These are phyloP conservation scores for Rhinogobius similis DNA, from an alignment of 2,113 vertebrate genomes.

Conservation along the genomic window DNA sequence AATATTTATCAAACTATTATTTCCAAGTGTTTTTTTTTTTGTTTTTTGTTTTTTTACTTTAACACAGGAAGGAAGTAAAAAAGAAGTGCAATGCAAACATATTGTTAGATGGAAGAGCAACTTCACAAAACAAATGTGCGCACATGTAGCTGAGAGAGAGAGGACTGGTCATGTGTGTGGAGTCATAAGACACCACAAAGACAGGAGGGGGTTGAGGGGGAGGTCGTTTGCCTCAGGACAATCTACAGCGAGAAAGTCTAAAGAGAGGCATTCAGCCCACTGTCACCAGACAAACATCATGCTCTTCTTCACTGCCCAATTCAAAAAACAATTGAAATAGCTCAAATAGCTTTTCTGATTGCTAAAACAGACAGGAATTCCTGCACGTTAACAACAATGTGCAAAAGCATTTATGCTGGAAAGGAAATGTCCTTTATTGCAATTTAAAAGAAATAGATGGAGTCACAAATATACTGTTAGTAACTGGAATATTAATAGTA, in stretches of 20 bases:
- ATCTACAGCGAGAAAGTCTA: slow-evolving; percentile 6
- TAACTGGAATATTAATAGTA: too few relatives aligned
- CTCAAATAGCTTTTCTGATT: slow-evolving; percentile 41
- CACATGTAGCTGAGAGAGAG: slow-evolving; percentile 38
- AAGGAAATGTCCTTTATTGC: neutral
- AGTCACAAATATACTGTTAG: neutral
- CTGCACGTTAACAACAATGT: slow-evolving; percentile 6
- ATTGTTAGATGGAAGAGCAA: slow-evolving; percentile 28
- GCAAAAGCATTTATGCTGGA: neutral
- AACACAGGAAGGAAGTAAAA: too few relatives aligned
- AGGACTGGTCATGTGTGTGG: slow-evolving; percentile 75
- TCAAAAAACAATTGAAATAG: slow-evolving; percentile 41
- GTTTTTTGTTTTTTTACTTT: neutral
- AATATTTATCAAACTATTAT: too few relatives aligned
- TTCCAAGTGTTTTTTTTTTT: neutral
- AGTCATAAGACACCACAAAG: slow-evolving; percentile 77
- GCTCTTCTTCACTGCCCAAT: slow-evolving; percentile 19
- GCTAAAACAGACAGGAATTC: slow-evolving; percentile 15
- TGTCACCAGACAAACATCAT: slow-evolving; percentile 33
- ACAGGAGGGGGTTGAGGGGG: slow-evolving; percentile 22
- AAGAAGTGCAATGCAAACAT: neutral
- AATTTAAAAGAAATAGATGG: neutral
- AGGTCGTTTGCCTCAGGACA: slow-evolving; percentile 14
- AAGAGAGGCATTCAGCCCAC: slow-evolving; percentile 18
- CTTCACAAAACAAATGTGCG: slow-evolving; percentile 21